Conservation (phyloP, 2,888 invertebrate species). For the Hermodice carunculata region DNA sequence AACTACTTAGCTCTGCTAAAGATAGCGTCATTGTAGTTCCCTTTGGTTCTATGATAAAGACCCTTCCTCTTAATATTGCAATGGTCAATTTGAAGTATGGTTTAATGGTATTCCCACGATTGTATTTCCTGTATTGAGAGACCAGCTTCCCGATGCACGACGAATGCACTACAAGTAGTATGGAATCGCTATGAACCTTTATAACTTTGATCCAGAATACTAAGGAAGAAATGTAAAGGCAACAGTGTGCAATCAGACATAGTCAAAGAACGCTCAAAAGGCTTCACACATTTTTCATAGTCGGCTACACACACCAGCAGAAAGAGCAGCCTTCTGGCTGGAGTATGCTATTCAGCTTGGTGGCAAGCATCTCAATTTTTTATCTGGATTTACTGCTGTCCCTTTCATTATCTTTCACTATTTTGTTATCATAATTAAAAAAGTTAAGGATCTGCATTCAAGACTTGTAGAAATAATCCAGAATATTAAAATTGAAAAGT, state of each 20-base stretch:
- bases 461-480: too few species aligned
- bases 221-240: not conserved
- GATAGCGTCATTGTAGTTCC: constrained; percentile 4
- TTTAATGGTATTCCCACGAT: constrained; percentile 11
- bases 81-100: not conserved
- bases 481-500: too few species aligned
- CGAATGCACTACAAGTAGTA: not conserved
- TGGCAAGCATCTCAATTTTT: not conserved
- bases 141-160: not conserved
- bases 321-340: constrained; percentile 6
- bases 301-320: constrained; percentile 4
- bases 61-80: not conserved
- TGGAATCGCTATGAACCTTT: not conserved
- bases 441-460: too few species aligned
- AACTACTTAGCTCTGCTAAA: not conserved
- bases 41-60: not conserved
- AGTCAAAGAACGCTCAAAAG: not conserved
- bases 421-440: too few species aligned
- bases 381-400: too few species aligned
- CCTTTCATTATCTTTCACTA: too few species aligned
- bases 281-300: not conserved
- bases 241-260: not conserved
- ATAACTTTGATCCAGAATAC: not conserved
- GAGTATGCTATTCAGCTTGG: constrained; percentile 11
- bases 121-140: constrained; percentile 2